Conservation (phyloP, 2,113 vertebrate genomes). For the Thymallus thymallus region DNA sequence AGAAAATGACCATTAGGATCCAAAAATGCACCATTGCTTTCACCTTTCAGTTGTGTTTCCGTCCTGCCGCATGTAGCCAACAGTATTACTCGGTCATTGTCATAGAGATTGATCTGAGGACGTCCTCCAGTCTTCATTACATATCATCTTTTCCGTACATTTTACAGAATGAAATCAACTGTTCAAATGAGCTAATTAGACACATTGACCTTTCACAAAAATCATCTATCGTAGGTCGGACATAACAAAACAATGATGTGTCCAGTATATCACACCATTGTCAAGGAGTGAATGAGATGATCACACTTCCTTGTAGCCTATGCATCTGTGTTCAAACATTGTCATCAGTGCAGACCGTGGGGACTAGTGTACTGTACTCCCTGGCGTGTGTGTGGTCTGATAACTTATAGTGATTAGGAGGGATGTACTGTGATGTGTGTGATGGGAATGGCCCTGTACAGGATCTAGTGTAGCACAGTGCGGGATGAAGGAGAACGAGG, state of each 20-base stretch:
- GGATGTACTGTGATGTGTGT: not conserved
- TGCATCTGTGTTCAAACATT: not conserved
- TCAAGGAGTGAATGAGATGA: slow-evolving; percentile 15
- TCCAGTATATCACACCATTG: slow-evolving; percentile 9
- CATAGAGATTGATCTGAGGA: too few species aligned
- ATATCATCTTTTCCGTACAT: not conserved
- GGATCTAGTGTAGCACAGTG: slow-evolving; percentile 20
- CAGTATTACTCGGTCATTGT: too few species aligned
- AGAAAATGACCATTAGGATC: too few species aligned
- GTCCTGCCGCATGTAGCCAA: too few species aligned
- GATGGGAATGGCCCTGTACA: slow-evolving; percentile 36
- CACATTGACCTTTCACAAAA: slow-evolving; percentile 41
- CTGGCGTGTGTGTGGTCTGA: not conserved
- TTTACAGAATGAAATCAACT: slow-evolving; percentile 10
- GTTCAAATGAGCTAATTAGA: slow-evolving; percentile 38
- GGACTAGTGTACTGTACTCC: not conserved
- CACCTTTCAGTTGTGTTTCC: too few species aligned
- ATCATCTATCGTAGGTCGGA: slow-evolving; percentile 4
- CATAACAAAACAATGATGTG: not conserved
- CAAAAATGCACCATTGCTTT: too few species aligned
- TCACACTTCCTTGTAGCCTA: not conserved
- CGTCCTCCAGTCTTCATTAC: too few species aligned
- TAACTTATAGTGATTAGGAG: not conserved
- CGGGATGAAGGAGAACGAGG: slow-evolving; percentile 10
- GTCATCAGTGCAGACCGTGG: not conserved